Conservation (phyloP, 2,888 invertebrate genomes). For the Odontocolon sp. region DNA sequence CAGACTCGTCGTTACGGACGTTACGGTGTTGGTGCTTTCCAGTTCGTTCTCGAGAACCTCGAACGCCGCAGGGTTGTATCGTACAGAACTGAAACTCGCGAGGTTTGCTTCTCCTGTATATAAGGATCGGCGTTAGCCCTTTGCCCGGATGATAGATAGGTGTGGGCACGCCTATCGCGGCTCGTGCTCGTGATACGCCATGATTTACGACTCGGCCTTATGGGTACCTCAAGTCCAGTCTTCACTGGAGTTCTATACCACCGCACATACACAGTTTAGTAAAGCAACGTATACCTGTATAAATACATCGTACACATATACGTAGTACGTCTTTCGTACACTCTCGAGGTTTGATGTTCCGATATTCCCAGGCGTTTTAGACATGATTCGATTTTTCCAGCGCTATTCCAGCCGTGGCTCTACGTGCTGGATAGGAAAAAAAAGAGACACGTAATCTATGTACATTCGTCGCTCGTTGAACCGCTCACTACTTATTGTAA, state of each 20-base stretch:
- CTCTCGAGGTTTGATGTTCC: constrained; percentile 4
- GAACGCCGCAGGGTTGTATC: constrained; percentile 21
- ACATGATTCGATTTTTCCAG: constrained; percentile 31
- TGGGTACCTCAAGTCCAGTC: constrained; percentile 18
- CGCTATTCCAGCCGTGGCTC: constrained; percentile 25
- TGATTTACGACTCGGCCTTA: constrained; percentile 55
- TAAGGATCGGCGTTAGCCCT: constrained; percentile 55
- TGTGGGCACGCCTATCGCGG: constrained; percentile 58
- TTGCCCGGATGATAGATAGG: constrained; percentile 57
- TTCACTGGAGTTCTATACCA: constrained; percentile 1
- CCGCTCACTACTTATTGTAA: constrained; percentile 47
- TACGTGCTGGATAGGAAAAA: no score
- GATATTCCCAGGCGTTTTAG: constrained; percentile 44
- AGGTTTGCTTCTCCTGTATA: constrained; percentile 33
- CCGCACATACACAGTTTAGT: neutral
- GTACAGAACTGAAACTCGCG: constrained; percentile 15
- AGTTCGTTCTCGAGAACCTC: constrained; percentile 13
- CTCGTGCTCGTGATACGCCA: constrained; percentile 59
- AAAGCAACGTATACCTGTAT: neutral
- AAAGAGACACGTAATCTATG: no score
- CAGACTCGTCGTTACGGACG: neutral
- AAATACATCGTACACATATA: constrained; percentile 2
- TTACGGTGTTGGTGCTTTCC: neutral
- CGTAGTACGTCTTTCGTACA: neutral
- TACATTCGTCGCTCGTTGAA: constrained; percentile 41